These are phyloP conservation scores for Blastobasis lacticolella DNA, from an alignment of 2,888 invertebrate genomes.

Conservation along the genomic window DNA sequence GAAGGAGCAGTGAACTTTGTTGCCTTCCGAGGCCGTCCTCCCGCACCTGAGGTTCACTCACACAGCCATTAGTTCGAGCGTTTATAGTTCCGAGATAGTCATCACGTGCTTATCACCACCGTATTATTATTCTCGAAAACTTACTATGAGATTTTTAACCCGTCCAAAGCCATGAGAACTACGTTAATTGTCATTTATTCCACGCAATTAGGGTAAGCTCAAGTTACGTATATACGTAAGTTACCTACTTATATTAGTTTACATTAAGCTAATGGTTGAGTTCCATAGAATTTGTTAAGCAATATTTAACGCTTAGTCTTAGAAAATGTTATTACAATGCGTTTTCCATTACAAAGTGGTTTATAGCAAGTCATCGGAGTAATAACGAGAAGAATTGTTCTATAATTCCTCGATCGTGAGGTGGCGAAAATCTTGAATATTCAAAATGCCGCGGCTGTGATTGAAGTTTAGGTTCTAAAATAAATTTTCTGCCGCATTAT, in stretches of 20 bases:
- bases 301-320: no score
- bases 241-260: no score
- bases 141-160: conserved; percentile 14
- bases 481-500: conserved; percentile 12
- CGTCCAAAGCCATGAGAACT: conserved; percentile 19
- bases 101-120: conserved; percentile 43
- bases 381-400: conserved; percentile 36
- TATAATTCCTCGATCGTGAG: conserved; percentile 36
- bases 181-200: conserved; percentile 13
- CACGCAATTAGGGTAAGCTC: no score
- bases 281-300: no score
- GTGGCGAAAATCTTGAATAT: conserved; percentile 15
- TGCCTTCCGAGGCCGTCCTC: conserved; percentile 46
- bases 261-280: no score
- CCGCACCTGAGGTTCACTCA: conserved; percentile 65
- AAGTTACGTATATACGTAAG: no score
- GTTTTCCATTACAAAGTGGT: not conserved
- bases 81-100: conserved; percentile 50
- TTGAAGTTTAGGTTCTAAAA: conserved; percentile 17
- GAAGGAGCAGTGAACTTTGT: conserved; percentile 69
- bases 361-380: conserved; percentile 41
- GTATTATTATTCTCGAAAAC: conserved; percentile 20
- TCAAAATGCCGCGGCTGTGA: conserved; percentile 14
- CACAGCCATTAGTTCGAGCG: conserved; percentile 58
- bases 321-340: not conserved